phyloP scores from a whole-genome alignment of 2,888 invertebrate species.

The Acanthosepion pharaonis region DNA sequence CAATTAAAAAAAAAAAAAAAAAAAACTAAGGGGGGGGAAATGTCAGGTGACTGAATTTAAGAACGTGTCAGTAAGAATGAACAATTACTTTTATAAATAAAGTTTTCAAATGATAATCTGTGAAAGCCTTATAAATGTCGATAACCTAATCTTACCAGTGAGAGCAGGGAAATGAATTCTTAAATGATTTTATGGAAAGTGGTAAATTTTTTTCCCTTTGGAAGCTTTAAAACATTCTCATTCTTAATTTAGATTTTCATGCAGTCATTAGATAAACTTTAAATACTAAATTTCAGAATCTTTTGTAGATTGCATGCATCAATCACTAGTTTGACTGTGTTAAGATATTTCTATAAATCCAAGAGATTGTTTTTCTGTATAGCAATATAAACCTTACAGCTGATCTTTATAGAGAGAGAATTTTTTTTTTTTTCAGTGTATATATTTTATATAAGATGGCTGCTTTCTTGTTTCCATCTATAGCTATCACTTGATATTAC shows the following conservation, averaged over 20 bases:
- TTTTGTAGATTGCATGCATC: background rate
- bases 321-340: too few species aligned
- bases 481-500: too few species aligned
- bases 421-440: too few species aligned
- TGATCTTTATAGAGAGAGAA: too few species aligned
- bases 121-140: background rate
- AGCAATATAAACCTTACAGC: too few species aligned
- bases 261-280: background rate
- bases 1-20: too few species aligned
- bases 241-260: background rate
- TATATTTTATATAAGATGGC: too few species aligned
- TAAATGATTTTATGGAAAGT: background rate
- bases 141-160: background rate
- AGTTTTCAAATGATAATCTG: background rate
- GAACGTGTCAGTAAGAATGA: too few species aligned
- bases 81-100: too few species aligned
- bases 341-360: background rate
- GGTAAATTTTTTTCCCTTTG: background rate
- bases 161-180: background rate
- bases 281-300: background rate
- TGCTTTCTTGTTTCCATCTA: too few species aligned
- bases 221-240: background rate
- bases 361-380: background rate
- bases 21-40: too few species aligned
- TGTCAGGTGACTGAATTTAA: too few species aligned